These are phyloP conservation scores for Desmophyllum pertusum DNA, from an alignment of 92 coral and sea anemone genomes.

Conservation along the genomic window DNA sequence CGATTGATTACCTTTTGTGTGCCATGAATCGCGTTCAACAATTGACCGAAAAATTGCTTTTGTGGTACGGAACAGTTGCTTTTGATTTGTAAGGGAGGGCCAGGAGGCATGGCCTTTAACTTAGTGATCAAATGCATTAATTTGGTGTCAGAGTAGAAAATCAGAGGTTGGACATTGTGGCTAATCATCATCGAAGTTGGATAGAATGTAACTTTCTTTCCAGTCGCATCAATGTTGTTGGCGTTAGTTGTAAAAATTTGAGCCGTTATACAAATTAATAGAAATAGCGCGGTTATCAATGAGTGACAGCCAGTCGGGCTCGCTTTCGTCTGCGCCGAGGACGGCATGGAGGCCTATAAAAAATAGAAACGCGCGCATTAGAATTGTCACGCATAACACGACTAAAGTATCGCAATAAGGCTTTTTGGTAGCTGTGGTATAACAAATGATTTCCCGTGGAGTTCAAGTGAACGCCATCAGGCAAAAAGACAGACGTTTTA, in stretches of 20 bases:
- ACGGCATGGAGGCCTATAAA: background rate
- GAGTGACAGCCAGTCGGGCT: no score
- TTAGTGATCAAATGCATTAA: no score
- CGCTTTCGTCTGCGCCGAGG: no score
- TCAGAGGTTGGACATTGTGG: no score
- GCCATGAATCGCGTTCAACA: background rate
- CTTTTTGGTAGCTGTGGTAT: background rate
- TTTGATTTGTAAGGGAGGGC: background rate
- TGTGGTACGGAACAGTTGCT: conserved; percentile 6
- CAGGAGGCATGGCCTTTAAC: background rate
- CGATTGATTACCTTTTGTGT: conserved; percentile 10
- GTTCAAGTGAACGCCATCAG: background rate
- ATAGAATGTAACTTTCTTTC: no score
- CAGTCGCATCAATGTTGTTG: no score
- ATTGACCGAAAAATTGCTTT: background rate
- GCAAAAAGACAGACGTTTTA: background rate
- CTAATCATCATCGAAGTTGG: no score
- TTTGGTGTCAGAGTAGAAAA: no score
- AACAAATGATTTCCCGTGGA: background rate
- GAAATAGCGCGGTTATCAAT: no score
- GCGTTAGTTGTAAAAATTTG: no score
- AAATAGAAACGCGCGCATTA: background rate
- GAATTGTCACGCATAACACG: background rate
- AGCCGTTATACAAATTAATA: no score
- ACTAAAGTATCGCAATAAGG: background rate